A percentile compares a stretch with the other conserved stretches of the same genome.
Evolutionary conservation across 37 sponge, comb jelly and placozoan genomes (phyloP).

Genomic region (Axinella damicornis): DNA sequence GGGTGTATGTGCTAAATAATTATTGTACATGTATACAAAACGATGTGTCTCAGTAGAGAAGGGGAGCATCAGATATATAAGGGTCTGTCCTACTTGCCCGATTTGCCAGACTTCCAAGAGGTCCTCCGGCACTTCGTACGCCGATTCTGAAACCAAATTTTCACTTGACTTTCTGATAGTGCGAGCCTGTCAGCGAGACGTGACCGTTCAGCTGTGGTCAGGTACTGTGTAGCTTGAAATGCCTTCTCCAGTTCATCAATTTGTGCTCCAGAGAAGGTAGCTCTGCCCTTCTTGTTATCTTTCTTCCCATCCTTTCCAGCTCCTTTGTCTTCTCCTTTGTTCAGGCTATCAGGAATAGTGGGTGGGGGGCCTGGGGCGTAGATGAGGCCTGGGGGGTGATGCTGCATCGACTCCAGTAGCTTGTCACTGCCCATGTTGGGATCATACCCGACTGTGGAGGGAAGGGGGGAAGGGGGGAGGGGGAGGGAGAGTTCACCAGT

Average conservation of each 20-base stretch:
- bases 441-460: slow-evolving; percentile 61
- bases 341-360: background rate
- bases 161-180: slow-evolving; percentile 83
- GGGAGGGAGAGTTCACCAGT: background rate
- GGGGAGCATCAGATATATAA: too few relatives aligned
- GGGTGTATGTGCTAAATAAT: too few relatives aligned
- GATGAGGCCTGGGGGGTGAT: slow-evolving; percentile 56
- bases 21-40: too few relatives aligned
- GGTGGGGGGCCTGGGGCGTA: slow-evolving; percentile 14
- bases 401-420: background rate
- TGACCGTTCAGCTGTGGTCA: slow-evolving; percentile 75
- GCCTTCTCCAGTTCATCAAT: slow-evolving; percentile 88
- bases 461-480: background rate
- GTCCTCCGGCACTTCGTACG: slow-evolving; percentile 84
- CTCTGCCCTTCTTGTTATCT: slow-evolving; percentile 68
- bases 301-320: slow-evolving; percentile 46
- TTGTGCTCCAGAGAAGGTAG: slow-evolving; percentile 81
- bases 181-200: slow-evolving; percentile 67
- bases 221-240: slow-evolving; percentile 75
- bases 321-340: background rate
- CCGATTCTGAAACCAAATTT: slow-evolving; percentile 90
- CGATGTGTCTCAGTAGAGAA: too few relatives aligned
- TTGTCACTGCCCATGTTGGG: slow-evolving; percentile 21
- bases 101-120: slow-evolving; percentile 74
- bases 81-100: background rate